Evolutionary conservation across 2,888 invertebrate species (phyloP), one percentile per base, ranked within the genome.

Genomic region (Reticulitermes lucifugus): DNA sequence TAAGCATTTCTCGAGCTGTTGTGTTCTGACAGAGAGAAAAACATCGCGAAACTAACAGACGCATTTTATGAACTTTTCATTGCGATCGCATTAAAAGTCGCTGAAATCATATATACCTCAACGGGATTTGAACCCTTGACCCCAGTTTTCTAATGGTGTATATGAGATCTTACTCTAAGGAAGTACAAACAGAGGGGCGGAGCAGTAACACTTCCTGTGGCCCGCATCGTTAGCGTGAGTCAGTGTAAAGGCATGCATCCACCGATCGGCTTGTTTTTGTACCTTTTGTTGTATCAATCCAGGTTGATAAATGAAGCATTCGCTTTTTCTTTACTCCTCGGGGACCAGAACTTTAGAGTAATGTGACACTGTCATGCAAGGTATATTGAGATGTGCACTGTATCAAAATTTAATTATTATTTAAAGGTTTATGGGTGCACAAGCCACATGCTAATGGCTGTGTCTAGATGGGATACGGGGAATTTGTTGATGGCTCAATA

Each of bases 331-430:
- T 75, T 60, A 25, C 86, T 86, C 86, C 85, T 83, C 85, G 81
- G 84, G 86, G 81, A 43, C 75, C 81, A 73, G 59, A 41, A 83
- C n/a, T 71, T 73, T 83, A 85, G 86, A 86, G 83, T 85, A 83
- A 86, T 86, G 86, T 73, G 85, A 85, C 85, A 83, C 60, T 79
- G 59, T 79, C 86, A 86, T 86, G 86, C 86, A 85, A 86, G 55
- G 59, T 25, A 55, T 85, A 86, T 85, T 80, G 86, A 85, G 86
- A 85, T 81, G 86, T 86, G 75, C 82, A 55, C 46, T 51, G 83
- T 82, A 80, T 85, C 85, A 81, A 80, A 81, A 86, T 84, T 86
- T 86, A 86, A 86, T 86, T 86, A 86, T 85, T 86, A 86, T 86
- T 86, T 86, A 86, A 85, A 85, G 81, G 85, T 79, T 85, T 85